Base-by-base conservation (phyloP, 2,797 vertebrate species). In the Rhynchonycteris naso region DNA sequence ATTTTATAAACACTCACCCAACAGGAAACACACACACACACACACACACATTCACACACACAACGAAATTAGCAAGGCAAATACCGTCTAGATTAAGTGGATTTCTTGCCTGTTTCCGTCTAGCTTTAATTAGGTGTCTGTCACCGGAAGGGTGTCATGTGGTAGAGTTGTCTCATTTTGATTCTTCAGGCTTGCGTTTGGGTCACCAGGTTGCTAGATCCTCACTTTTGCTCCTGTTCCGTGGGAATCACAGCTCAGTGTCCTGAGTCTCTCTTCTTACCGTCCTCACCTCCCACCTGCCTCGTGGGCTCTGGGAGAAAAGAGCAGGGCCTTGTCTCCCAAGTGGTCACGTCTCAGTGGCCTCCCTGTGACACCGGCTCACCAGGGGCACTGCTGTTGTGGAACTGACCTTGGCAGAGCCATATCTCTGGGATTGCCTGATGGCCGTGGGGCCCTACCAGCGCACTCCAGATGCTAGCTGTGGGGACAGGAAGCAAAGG, bases 41-140 rank as follows among this genome's bases (percentile, higher is more conserved):
- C 22, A 91, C 47, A 38, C 33, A 26, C 90, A 74, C 71, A 69
- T n/a, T 72, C 65, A 90, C 65, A 61, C 52, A 8, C 18, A 74
- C 78, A 26, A 84, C 2, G 91, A 4, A 94, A 87, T 96, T 95
- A 98, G 91, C 94, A 97, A 97, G 90, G 96, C 97, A 96, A 92
- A 93, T 88, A 92, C 54, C 54, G 22, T 82, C 96, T 93, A 85
- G 92, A 97, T 96, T 35, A 96, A 97, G 93, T 84, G 82, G 21
- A 94, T 97, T 95, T 92, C 97, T 81, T 93, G 89, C 93, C 93
- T 88, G 43, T 84, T 97, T 95, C 85, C 28, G 80, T 78, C 96
- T 97, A 30, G 90, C 52, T 97, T 98, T 98, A 97, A 97, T 97
- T 94, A 97, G 95, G 92, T 30, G 4, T 94, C 95, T 96, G 97